Evolutionary conservation across 2,797 vertebrate species (phyloP).

Genomic region (Garrulus glandarius): DNA sequence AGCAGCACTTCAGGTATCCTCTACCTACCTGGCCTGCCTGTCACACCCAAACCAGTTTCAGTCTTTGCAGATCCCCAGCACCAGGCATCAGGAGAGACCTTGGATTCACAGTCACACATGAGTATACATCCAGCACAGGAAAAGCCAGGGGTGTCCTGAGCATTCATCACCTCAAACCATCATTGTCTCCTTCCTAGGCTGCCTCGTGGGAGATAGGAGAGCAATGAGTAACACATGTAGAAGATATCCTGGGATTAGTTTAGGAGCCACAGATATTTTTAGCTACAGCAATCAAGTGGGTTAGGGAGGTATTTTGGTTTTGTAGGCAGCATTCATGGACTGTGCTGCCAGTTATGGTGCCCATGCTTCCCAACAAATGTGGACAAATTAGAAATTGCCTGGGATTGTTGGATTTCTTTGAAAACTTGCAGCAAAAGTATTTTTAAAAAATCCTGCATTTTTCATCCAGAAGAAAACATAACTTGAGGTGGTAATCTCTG

Average conservation of each 20-base stretch:
- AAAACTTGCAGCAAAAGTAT: background rate
- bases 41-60: background rate
- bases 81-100: background rate
- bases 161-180: background rate
- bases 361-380: accelerated
- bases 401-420: background rate
- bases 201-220: background rate
- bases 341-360: background rate
- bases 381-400: background rate
- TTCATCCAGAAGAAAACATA: background rate
- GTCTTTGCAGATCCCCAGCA: background rate
- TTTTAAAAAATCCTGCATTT: background rate
- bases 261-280: background rate
- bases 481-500: background rate
- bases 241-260: background rate
- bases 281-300: background rate
- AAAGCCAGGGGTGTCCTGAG: background rate
- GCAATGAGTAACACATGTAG: background rate
- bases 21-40: background rate
- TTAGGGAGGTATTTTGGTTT: background rate
- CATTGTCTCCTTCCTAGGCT: background rate
- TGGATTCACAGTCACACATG: background rate
- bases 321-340: background rate
- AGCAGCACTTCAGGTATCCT: background rate
- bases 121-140: background rate